Evolutionary conservation across 2,888 invertebrate species (phyloP).

Genomic region (Sphecodes monilicornis): DNA sequence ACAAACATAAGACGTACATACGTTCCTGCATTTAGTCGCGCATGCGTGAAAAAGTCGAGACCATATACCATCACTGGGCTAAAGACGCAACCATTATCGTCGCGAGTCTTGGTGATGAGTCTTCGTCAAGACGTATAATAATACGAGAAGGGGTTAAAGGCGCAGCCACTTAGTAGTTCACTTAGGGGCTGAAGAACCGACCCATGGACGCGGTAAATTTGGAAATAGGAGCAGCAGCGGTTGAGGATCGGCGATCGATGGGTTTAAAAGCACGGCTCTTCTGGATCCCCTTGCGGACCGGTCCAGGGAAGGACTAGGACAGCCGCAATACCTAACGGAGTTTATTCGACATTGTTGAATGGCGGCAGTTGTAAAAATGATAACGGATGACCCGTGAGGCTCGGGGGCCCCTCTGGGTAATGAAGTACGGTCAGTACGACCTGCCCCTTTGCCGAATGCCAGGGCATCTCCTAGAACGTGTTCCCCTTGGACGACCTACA

Average conservation of each 20-base stretch:
- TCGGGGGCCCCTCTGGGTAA: constrained; percentile 81
- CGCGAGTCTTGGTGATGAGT: neutral
- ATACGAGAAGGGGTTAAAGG: neutral
- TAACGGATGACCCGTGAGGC: constrained; percentile 83
- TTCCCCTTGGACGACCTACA: constrained; percentile 73
- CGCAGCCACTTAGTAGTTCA: neutral
- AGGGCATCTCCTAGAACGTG: constrained; percentile 70
- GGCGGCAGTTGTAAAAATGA: constrained; percentile 85
- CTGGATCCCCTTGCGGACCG: constrained; percentile 75
- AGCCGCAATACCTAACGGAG: constrained; percentile 83
- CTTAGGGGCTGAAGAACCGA: neutral
- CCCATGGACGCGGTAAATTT: constrained; percentile 63
- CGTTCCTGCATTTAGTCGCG: too few relatives aligned
- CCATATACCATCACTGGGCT: too few relatives aligned
- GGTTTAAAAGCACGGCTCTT: constrained; percentile 71
- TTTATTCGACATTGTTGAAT: constrained; percentile 85
- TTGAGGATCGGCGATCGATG: constrained; percentile 72
- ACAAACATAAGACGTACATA: too few relatives aligned
- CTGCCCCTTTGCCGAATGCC: constrained; percentile 74
- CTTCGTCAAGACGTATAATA: neutral
- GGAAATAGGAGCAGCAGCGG: constrained; percentile 26
- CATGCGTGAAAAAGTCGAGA: too few relatives aligned
- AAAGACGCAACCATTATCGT: neutral
- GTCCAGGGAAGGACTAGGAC: constrained; percentile 25
- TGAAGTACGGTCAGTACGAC: constrained; percentile 83